These are phyloP conservation scores for Falco concolor DNA, from an alignment of 2,797 vertebrate species.

Conservation along the genomic window DNA sequence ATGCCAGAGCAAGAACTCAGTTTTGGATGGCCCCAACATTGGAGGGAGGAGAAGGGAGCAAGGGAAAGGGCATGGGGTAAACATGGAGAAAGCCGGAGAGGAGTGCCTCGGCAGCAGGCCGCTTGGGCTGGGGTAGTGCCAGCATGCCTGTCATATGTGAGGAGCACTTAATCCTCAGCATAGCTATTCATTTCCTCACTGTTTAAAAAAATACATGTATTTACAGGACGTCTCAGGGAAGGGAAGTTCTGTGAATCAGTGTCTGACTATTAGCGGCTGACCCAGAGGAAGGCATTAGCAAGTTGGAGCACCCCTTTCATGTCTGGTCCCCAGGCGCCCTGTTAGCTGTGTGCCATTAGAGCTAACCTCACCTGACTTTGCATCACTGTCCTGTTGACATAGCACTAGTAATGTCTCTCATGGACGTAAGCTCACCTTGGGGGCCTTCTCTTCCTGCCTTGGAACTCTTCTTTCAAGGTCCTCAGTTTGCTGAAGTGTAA, in stretches of 20 bases:
- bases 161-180: slow-evolving; percentile 20
- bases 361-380: background rate
- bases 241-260: slow-evolving; percentile 4
- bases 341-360: background rate
- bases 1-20: background rate
- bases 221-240: background rate
- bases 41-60: background rate
- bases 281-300: background rate
- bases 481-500: background rate
- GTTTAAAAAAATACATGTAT: background rate
- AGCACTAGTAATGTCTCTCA: background rate
- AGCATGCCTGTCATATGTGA: background rate
- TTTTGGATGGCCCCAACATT: background rate
- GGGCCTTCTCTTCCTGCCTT: background rate
- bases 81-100: background rate
- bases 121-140: background rate
- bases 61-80: background rate
- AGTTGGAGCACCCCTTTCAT: background rate
- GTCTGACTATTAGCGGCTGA: background rate
- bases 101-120: background rate
- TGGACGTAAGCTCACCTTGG: background rate
- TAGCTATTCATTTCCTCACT: background rate
- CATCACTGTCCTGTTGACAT: background rate
- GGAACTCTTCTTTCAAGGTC: background rate
- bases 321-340: background rate